Evolutionary conservation across 2,113 vertebrate species (phyloP), one percentile per base, ranked within the genome.

Genomic region (Peucedramus taeniatus): DNA sequence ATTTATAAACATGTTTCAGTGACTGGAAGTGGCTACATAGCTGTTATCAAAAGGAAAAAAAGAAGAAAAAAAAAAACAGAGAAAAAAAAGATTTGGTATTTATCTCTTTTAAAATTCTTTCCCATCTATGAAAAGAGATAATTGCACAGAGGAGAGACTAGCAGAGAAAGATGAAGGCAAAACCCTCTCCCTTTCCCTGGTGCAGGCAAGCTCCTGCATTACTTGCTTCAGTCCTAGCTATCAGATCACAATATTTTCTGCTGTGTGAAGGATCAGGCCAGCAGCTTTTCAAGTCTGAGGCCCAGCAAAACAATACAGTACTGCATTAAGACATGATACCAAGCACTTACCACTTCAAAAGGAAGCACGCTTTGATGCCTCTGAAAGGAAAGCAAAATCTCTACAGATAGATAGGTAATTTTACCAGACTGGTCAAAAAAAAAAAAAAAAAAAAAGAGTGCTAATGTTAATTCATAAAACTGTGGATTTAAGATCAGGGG

Each of bases 321-420:
- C 42, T 87, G 91, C 79, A 90, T 94, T 96, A 91, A 96, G 54
- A 50, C 86, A 72, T 1, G 0, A 54, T 33, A 76, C 26, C n/a
- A 70, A 77, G 47, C 40, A 66, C 83, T 96, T 91, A 77, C 20
- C 33, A 93, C 92, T 93, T 96, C 93, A 94, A 92, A 96, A 94
- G 81, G 54, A 72, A 89, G 15, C 42, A 60, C 0, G 16, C 89
- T 85, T 91, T 92, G 89, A 95, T 91, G 89, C 83, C 13, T 87
- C 81, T 82, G 47, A 87, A 94, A 91, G 39, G 42, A 85, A 87
- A 96, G 59, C 5, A 75, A 90, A 94, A 84, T 91, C 86, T 96
- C 40, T 71, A 16, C 1, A 12, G 33, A 80, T 49, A 82, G 54
- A 35, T 40, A 68, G 45, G 54, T 63, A 89, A 68, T 94, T 91